phyloP scores from a whole-genome alignment of 2,888 invertebrate species.

The Drosophila prolongata region DNA sequence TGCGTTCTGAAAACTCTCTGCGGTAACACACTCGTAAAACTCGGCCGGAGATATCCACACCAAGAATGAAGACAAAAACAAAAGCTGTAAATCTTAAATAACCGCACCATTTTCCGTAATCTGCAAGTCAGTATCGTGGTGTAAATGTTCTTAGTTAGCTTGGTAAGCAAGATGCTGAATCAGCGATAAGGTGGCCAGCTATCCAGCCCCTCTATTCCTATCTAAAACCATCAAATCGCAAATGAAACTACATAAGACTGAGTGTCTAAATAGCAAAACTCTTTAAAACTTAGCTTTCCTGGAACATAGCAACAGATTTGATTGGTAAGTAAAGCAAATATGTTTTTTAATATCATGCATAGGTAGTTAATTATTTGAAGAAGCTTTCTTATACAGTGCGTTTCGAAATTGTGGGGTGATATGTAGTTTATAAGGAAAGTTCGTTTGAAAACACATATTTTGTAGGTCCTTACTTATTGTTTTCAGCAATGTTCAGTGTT shows the following conservation, averaged over 20 bases:
- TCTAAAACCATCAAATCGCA: background rate
- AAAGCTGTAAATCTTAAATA: constrained; percentile 30
- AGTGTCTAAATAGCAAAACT: background rate
- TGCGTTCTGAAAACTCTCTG: constrained; percentile 26
- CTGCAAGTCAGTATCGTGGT: constrained; percentile 38
- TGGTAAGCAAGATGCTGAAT: background rate
- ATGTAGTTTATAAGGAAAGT: too few relatives aligned
- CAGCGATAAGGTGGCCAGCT: constrained; percentile 2
- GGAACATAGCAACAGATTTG: background rate
- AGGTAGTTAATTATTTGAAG: too few relatives aligned
- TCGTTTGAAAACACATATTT: too few relatives aligned
- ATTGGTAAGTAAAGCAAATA: constrained; percentile 5
- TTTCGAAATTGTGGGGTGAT: too few relatives aligned
- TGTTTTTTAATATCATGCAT: too few relatives aligned
- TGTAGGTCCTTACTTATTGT: too few relatives aligned
- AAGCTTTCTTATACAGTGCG: too few relatives aligned
- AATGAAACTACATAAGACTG: background rate
- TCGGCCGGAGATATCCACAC: constrained; percentile 10
- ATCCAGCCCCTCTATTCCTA: background rate
- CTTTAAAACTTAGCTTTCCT: background rate
- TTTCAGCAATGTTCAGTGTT: too few relatives aligned
- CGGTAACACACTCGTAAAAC: constrained; percentile 13
- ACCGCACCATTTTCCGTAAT: constrained; percentile 18
- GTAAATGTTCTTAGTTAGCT: constrained; percentile 15
- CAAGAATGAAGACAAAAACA: constrained; percentile 11